Base-by-base conservation (phyloP, 2,888 invertebrate species). In the Metallyticus violacea region DNA sequence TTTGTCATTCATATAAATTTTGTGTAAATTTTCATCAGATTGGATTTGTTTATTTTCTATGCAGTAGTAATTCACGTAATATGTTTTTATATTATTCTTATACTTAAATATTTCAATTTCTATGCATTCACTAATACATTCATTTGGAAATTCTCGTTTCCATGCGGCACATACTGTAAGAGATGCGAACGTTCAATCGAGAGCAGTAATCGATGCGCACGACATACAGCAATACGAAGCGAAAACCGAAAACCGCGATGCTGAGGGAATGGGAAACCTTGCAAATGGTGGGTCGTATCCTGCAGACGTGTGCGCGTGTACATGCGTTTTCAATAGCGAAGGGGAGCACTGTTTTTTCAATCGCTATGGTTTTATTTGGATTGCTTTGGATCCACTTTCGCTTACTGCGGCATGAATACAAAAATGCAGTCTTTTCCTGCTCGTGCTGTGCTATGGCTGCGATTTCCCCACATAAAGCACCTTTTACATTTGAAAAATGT, bases 351-450 rank as follows among this genome's bases (percentile, higher is more conserved):
- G 40, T 62, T 62, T 83, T 83, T 83, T 83, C 83, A 83, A 83
- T 83, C 83, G 77, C 83, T 77, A 83, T 77, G 83, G 83, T 83
- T 83, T 83, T 83, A 83, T 77, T 83, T 83, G 83, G 83, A 83
- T 83, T 83, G 76, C 77, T 28, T n/a, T 77, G 77, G 83, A 83
- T 83, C 77, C 77, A 77, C 83, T 7, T 25, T 83, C 77, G 28
- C 26, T 62, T 77, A 9, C 27, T 62, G 76, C 83, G 83, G 6
- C 76, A 25, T 77, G 83, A 83, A 83, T 83, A 83, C 83, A 77
- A 83, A 83, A 76, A 77, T 62, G 29, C 29, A 62, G 40, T 62
- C 40, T 62, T 62, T 62, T 62, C 40, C 40, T 62, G 40, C 40
- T 5, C 9, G 40, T 4, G 30, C 40, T 40, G 15, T 15, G 40